phyloP scores from a whole-genome alignment of 2,797 vertebrate species.

The Phrynocephalus forsythii region DNA sequence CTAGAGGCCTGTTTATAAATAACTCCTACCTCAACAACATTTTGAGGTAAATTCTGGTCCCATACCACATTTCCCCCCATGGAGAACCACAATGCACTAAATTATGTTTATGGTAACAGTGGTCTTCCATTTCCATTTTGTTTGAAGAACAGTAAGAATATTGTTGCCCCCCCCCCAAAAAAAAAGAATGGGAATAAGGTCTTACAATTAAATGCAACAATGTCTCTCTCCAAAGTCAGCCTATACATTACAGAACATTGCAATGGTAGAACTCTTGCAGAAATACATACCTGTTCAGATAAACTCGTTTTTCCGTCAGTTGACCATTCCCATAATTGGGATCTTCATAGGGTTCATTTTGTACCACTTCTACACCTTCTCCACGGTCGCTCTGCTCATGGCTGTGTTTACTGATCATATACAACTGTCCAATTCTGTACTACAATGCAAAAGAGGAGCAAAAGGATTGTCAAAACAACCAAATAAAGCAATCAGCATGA shows the following conservation, averaged over 20 bases:
- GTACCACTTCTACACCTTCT: conserved; percentile 96
- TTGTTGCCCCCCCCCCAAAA: too few relatives aligned
- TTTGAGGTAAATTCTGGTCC: background rate
- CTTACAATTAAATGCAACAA: background rate
- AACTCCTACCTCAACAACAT: background rate
- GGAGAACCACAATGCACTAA: background rate
- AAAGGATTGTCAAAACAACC: background rate
- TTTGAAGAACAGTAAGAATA: background rate
- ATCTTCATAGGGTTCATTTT: conserved; percentile 94
- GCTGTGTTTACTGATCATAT: conserved; percentile 99
- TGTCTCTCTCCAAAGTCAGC: background rate
- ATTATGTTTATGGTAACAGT: background rate
- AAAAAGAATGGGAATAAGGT: too few relatives aligned
- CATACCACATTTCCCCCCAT: background rate
- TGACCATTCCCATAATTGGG: conserved; percentile 93
- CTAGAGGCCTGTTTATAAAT: background rate
- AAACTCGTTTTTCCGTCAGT: conserved; percentile 96
- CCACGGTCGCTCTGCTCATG: conserved; percentile 96
- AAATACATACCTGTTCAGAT: conserved; percentile 92
- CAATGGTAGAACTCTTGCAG: background rate
- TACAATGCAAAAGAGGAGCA: conserved; percentile 73
- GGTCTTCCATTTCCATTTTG: background rate
- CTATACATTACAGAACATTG: background rate
- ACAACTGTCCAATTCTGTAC: conserved; percentile 97
- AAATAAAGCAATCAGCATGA: background rate